A percentile compares a stretch with the other conserved stretches of the same genome.
These are phyloP conservation scores for Nasonia longicornis DNA, from an alignment of 1,140 invertebrate genomes.

Conservation along the genomic window DNA sequence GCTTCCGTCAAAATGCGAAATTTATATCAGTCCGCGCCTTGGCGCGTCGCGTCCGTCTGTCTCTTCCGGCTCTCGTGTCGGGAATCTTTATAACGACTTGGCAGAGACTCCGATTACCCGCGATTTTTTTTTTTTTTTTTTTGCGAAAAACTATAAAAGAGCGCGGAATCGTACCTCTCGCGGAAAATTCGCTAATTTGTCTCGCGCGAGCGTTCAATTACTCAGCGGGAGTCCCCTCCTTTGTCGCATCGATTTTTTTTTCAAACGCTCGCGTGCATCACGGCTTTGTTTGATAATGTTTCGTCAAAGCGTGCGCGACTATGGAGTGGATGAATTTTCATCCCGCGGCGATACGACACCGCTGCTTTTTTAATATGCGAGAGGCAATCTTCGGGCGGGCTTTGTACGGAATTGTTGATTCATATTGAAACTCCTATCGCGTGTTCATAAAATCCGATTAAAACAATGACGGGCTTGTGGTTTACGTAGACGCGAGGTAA, in stretches of 20 bases:
- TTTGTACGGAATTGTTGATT: no score
- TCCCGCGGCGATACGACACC: background rate
- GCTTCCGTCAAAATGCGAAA: background rate
- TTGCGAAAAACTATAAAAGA: background rate
- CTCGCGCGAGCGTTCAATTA: background rate
- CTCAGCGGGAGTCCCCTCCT: background rate
- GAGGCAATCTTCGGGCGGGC: background rate
- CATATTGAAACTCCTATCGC: no score
- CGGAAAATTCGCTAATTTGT: background rate
- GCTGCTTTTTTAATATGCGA: background rate
- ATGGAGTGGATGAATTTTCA: background rate
- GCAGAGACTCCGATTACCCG: slow-evolving; percentile 2
- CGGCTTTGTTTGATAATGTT: background rate
- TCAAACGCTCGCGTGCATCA: background rate
- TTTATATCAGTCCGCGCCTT: background rate
- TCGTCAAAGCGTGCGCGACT: background rate
- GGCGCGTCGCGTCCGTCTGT: background rate
- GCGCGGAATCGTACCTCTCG: no score
- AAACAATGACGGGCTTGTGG: no score
- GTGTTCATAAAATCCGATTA: no score
- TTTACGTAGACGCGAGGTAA: no score
- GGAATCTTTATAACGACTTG: slow-evolving; percentile 9
- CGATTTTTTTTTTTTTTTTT: background rate
- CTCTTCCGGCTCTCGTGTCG: background rate
- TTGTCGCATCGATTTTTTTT: background rate